Evolutionary conservation across 2,113 vertebrate species (phyloP).

Genomic region (Hydrochoerus hydrochaeris): DNA sequence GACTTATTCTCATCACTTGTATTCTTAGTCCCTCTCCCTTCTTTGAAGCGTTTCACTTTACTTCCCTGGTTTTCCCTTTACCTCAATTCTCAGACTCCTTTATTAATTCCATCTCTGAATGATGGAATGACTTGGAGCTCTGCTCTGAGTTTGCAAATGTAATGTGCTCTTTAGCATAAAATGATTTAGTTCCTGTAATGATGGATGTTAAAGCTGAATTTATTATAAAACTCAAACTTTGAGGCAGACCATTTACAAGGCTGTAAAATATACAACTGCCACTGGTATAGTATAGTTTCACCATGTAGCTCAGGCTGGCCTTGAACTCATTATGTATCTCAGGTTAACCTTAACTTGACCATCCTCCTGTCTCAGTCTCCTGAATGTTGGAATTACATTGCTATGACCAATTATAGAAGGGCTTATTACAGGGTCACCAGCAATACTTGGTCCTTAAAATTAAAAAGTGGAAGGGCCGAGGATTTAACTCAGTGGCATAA

Average conservation of each 20-base stretch:
- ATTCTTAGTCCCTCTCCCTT: not conserved
- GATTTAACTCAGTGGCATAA: too few species aligned
- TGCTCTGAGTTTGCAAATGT: not conserved
- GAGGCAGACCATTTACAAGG: not conserved
- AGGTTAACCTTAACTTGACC: not conserved
- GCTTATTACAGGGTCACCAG: slow-evolving; percentile 1
- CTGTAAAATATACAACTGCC: not conserved
- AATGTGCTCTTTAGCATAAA: not conserved
- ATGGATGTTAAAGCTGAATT: not conserved
- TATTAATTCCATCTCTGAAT: not conserved
- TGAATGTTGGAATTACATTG: not conserved
- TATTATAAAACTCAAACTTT: slow-evolving; percentile 9
- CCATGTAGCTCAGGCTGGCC: not conserved
- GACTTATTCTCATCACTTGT: not conserved
- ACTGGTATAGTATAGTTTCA: not conserved
- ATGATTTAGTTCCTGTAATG: not conserved
- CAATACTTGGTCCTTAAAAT: not conserved
- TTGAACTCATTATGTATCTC: not conserved
- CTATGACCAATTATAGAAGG: not conserved
- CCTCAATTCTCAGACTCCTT: not conserved
- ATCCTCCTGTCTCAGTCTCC: not conserved
- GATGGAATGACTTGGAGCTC: not conserved
- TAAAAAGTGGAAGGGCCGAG: not conserved
- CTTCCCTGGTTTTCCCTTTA: not conserved
- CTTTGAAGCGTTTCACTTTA: not conserved